phyloP scores from a whole-genome alignment of 2,113 vertebrate species.

The Anguilla rostrata region DNA sequence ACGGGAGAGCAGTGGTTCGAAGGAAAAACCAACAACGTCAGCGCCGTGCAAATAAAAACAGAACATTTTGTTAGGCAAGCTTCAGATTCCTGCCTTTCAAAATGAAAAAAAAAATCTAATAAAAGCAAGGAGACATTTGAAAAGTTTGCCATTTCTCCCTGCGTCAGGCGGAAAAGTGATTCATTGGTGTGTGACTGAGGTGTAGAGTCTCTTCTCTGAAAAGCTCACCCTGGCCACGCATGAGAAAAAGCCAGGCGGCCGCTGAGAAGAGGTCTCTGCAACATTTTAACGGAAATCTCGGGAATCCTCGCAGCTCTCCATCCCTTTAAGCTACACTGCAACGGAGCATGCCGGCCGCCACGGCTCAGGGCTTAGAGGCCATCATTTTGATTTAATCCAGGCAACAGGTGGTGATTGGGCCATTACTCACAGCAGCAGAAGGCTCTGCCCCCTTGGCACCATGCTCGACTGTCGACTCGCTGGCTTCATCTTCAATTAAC shows the following conservation, averaged over 20 bases:
- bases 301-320: background rate
- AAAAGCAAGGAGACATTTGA: background rate
- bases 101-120: background rate
- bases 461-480: background rate
- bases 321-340: slow-evolving; percentile 27
- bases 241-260: background rate
- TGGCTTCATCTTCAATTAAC: slow-evolving; percentile 15
- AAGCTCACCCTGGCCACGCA: background rate
- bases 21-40: background rate
- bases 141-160: background rate
- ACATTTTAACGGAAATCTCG: background rate
- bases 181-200: background rate
- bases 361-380: slow-evolving; percentile 41
- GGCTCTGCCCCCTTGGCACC: background rate
- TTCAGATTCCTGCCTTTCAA: background rate
- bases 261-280: background rate
- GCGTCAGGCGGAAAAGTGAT: background rate
- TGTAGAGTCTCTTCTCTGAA: background rate
- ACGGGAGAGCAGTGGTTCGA: background rate
- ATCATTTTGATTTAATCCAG: slow-evolving; percentile 54
- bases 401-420: slow-evolving; percentile 54
- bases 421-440: slow-evolving; percentile 33
- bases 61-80: background rate
- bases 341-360: slow-evolving; percentile 36
- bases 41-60: background rate